phyloP scores from a whole-genome alignment of 2,797 vertebrate species.

The Gila robusta region DNA sequence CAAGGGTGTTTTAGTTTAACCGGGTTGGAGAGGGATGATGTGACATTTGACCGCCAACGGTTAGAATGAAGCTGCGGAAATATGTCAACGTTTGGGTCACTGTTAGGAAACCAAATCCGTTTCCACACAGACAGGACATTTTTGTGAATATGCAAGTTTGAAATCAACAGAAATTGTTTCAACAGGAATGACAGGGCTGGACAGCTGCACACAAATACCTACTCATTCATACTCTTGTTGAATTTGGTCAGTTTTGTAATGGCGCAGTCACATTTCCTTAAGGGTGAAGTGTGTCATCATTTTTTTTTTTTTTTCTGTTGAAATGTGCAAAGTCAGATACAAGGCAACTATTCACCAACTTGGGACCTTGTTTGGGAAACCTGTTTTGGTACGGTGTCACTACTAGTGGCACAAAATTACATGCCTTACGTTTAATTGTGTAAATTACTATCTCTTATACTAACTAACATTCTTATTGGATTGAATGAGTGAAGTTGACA shows the following conservation, averaged over 20 bases:
- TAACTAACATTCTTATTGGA: not conserved
- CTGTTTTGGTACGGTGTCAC: not conserved
- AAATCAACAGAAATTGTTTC: not conserved
- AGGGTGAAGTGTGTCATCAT: not conserved
- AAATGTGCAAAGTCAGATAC: not conserved
- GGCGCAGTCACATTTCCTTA: not conserved
- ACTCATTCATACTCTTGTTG: constrained; percentile 16
- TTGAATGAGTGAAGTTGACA: not conserved
- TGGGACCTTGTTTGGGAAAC: not conserved
- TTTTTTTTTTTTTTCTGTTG: not conserved
- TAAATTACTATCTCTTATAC: not conserved
- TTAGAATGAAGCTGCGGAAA: not conserved
- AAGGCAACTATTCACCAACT: constrained; percentile 2
- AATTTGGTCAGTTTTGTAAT: constrained; percentile 33
- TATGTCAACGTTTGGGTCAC: constrained; percentile 5
- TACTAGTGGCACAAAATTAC: not conserved
- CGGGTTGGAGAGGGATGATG: constrained; percentile 60
- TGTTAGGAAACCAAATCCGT: not conserved
- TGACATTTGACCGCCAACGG: constrained; percentile 28
- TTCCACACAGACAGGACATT: constrained; percentile 8
- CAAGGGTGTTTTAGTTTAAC: constrained; percentile 69
- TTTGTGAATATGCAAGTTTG: constrained; percentile 20
- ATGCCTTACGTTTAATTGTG: not conserved
- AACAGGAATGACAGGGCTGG: constrained; percentile 3
- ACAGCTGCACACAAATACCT: not conserved